Conservation (phyloP, 2,797 vertebrate genomes). For the Myripristis murdjan region DNA sequence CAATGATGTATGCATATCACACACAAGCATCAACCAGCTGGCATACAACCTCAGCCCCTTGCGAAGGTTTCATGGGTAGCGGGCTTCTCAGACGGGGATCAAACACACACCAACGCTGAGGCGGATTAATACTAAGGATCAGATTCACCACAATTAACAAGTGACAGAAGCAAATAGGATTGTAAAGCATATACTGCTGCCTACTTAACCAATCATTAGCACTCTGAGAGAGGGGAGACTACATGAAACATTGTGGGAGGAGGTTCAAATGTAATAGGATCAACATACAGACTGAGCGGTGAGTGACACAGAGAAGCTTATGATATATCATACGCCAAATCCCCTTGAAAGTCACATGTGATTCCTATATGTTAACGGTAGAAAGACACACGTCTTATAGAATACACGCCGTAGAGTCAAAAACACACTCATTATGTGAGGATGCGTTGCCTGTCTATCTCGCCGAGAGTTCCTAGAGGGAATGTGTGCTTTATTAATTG, state of each 20-base stretch:
- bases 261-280: slow-evolving; percentile 72
- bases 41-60: not conserved
- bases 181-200: slow-evolving; percentile 39
- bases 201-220: slow-evolving; percentile 54
- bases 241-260: slow-evolving; percentile 49
- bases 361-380: slow-evolving; percentile 34
- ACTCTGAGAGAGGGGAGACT: slow-evolving; percentile 35
- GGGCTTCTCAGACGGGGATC: slow-evolving; percentile 43
- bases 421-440: too few species aligned
- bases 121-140: slow-evolving; percentile 72
- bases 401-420: too few species aligned
- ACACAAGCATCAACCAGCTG: not conserved
- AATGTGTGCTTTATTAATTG: slow-evolving; percentile 17
- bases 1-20: not conserved
- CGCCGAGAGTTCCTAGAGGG: not conserved
- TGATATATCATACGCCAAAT: slow-evolving; percentile 47
- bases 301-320: slow-evolving; percentile 61
- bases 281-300: slow-evolving; percentile 53
- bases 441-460: slow-evolving; percentile 22
- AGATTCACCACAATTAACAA: slow-evolving; percentile 71
- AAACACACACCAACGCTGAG: slow-evolving; percentile 59
- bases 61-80: slow-evolving; percentile 36
- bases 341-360: slow-evolving; percentile 31
- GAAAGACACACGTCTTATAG: not conserved
- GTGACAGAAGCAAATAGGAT: slow-evolving; percentile 77